Evolutionary conservation across 2,888 invertebrate species (phyloP), one percentile per base, ranked within the genome.

Genomic region (Hirtodrosophila confusa): DNA sequence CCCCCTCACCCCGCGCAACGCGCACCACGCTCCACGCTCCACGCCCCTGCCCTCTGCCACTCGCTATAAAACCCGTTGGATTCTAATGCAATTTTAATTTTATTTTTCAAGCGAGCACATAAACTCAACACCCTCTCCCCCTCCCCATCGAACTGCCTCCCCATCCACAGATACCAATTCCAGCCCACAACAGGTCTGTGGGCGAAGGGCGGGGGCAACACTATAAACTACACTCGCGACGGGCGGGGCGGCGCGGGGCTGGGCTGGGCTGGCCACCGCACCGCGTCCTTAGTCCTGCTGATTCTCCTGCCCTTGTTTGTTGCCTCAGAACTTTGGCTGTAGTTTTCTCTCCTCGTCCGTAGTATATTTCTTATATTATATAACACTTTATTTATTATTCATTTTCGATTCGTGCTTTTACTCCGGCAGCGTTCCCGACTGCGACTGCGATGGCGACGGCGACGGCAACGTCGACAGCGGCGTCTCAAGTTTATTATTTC

Each of bases 351-450:
- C 24, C 3, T 31, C 40, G 37, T 44, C 41, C 33, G 56, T 60
- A 31, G 55, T 49, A 36, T 84, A 85, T 85, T 86, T 85, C 85
- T 86, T 85, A 84, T 85, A 86, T 88, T 78, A 88, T 89, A 87
- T 88, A 89, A 89, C 80, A 86, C 86, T 89, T 89, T 89, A 89
- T 89, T 89, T 89, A 89, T 89, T 89, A 89, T 89, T 89, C 89
- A 89, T 89, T 89, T 89, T 89, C 89, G 89, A 89, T 88, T 89
- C 86, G 88, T 83, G 85, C 75, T 84, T 86, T 84, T 82, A 69
- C 85, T 66, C 68, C 78, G 53, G 75, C 75, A 69, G 79, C 73
- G 66, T n/a, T 37, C 37, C 10, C 43, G 10, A 35, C 67, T 3
- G 36, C 33, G 54, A 36, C 55, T 56, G 17, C 33, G 41, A 31